phyloP scores from a whole-genome alignment of 2,888 invertebrate genomes.

The Morpho deidamia region DNA sequence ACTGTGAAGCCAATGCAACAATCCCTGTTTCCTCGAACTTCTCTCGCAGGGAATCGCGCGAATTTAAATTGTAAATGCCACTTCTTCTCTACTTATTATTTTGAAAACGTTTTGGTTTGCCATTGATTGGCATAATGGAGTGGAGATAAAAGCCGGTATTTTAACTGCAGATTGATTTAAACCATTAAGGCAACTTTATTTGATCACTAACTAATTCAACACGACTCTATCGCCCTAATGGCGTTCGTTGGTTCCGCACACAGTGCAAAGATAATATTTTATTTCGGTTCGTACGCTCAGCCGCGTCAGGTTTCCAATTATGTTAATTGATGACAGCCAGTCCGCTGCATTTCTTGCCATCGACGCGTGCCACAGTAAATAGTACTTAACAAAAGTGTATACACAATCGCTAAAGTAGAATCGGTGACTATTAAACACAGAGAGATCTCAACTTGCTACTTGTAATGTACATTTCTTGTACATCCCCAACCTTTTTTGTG shows the following conservation, averaged over 20 bases:
- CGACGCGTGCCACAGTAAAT: conserved; percentile 38
- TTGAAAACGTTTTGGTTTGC: no score
- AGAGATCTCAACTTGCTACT: no score
- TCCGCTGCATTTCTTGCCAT: conserved; percentile 42
- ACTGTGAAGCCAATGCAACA: no score
- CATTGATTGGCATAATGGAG: neutral
- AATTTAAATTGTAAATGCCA: no score
- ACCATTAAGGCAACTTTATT: conserved; percentile 3
- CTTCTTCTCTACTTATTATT: no score
- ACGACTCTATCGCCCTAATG: conserved; percentile 17
- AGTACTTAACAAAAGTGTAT: conserved; percentile 8
- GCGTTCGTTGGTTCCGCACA: conserved; percentile 11
- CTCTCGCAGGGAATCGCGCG: no score
- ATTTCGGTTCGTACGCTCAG: conserved; percentile 26
- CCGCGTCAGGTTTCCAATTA: conserved; percentile 47
- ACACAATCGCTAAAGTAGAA: neutral
- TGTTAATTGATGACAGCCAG: conserved; percentile 44
- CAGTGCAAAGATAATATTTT: conserved; percentile 21
- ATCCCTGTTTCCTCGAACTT: no score
- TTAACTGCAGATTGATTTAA: neutral
- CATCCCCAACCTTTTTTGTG: no score
- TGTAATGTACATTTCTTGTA: no score
- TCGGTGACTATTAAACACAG: neutral
- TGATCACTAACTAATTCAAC: conserved; percentile 12
- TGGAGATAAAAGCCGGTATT: neutral